Conservation (phyloP, 2,888 invertebrate species). For the Epirrita christyi region DNA sequence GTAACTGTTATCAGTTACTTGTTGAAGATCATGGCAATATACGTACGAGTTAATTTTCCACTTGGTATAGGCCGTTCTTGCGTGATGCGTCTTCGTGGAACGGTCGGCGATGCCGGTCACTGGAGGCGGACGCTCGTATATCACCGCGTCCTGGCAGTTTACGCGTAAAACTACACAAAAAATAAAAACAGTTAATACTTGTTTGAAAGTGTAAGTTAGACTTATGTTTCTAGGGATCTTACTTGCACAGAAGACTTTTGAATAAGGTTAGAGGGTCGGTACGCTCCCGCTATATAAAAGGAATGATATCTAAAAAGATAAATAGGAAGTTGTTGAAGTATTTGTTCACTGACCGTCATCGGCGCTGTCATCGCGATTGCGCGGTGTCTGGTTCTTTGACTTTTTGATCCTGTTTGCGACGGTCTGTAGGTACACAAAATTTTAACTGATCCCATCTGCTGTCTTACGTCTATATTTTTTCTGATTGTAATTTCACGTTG, state of each 20-base stretch:
- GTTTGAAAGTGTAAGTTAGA: too few species aligned
- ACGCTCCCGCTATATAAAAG: too few species aligned
- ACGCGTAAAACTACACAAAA: constrained; percentile 47
- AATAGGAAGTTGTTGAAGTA: too few species aligned
- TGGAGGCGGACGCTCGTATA: constrained; percentile 46
- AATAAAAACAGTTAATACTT: too few species aligned
- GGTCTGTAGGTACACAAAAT: constrained; percentile 71
- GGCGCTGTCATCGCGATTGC: constrained; percentile 48
- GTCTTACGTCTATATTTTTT: constrained; percentile 62
- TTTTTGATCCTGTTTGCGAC: constrained; percentile 56
- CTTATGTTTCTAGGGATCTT: too few species aligned
- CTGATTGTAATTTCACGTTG: constrained; percentile 52
- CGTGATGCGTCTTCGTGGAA: constrained; percentile 44
- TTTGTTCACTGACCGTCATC: constrained; percentile 50
- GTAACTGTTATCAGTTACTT: too few species aligned
- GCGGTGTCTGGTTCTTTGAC: constrained; percentile 48
- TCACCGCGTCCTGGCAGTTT: constrained; percentile 54
- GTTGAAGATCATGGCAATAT: not conserved
- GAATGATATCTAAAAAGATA: too few species aligned
- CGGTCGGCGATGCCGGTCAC: constrained; percentile 35
- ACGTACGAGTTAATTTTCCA: constrained; percentile 55
- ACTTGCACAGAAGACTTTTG: too few species aligned
- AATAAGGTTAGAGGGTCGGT: too few species aligned
- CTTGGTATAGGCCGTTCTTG: constrained; percentile 49
- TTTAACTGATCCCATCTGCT: constrained; percentile 63